These are phyloP conservation scores for Linurgus olivaceus DNA, from an alignment of 2,797 vertebrate species.

Conservation along the genomic window DNA sequence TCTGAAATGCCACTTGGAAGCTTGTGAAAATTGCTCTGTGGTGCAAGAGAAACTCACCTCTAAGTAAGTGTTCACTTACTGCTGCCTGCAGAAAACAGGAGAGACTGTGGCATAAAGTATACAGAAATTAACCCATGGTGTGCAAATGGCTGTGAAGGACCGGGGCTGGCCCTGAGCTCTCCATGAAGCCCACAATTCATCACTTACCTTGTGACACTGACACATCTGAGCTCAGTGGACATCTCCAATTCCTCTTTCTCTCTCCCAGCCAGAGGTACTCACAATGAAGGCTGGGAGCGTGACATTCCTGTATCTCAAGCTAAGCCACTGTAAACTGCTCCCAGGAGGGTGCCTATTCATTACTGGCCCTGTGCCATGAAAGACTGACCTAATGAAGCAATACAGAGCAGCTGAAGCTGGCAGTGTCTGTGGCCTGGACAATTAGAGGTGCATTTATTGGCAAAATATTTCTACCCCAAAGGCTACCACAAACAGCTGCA, in stretches of 20 bases:
- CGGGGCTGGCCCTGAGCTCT: not conserved
- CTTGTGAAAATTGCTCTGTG: not conserved
- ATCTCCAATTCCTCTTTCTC: not conserved
- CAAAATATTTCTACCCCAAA: constrained; percentile 8
- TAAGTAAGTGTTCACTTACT: not conserved
- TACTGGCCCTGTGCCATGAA: not conserved
- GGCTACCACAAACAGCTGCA: too few relatives aligned
- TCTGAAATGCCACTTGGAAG: not conserved
- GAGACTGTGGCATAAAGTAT: not conserved
- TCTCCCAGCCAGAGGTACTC: not conserved
- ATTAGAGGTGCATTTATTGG: not conserved
- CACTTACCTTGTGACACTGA: not conserved
- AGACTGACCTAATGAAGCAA: not conserved
- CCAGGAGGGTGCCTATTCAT: constrained; percentile 3
- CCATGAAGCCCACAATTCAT: not conserved
- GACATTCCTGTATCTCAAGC: not conserved
- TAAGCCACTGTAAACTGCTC: not conserved
- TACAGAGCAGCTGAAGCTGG: not conserved
- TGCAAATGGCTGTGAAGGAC: not conserved
- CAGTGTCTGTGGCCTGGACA: not conserved
- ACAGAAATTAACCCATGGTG: not conserved
- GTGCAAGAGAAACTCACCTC: not conserved
- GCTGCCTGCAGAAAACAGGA: not conserved
- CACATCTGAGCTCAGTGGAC: not conserved
- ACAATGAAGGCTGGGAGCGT: not conserved